These are phyloP conservation scores for Chiloscyllium punctatum DNA, from an alignment of 2,797 vertebrate genomes.

Conservation along the genomic window DNA sequence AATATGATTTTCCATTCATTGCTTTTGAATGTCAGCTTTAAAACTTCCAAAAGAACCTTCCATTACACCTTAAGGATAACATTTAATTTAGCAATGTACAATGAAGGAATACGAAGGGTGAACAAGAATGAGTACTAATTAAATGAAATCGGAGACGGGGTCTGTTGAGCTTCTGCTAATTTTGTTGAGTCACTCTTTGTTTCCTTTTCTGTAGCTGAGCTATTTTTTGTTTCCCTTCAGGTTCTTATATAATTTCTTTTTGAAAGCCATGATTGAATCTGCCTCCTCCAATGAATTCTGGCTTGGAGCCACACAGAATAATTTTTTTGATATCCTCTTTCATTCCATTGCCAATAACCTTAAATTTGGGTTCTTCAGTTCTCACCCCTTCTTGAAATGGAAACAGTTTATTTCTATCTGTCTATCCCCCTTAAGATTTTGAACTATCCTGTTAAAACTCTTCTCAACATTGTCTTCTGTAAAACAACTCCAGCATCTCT, in stretches of 20 bases:
- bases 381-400: neutral
- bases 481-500: neutral
- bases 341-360: neutral
- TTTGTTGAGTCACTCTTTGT: neutral
- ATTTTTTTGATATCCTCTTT: neutral
- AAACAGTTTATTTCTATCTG: neutral
- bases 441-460: neutral
- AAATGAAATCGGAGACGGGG: neutral
- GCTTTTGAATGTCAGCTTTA: neutral
- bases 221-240: neutral
- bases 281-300: neutral
- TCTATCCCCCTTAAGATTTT: neutral
- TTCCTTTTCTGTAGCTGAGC: neutral
- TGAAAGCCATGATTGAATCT: neutral
- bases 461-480: neutral
- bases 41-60: neutral
- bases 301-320: neutral
- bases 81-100: neutral
- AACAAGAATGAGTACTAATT: neutral
- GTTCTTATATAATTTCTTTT: neutral
- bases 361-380: neutral
- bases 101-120: neutral
- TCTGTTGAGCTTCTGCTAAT: neutral
- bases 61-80: neutral
- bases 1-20: neutral